Evolutionary conservation across 92 coral and sea anemone species (phyloP), one percentile per base, ranked within the genome.

Genomic region (Palythoa heliodiscus): DNA sequence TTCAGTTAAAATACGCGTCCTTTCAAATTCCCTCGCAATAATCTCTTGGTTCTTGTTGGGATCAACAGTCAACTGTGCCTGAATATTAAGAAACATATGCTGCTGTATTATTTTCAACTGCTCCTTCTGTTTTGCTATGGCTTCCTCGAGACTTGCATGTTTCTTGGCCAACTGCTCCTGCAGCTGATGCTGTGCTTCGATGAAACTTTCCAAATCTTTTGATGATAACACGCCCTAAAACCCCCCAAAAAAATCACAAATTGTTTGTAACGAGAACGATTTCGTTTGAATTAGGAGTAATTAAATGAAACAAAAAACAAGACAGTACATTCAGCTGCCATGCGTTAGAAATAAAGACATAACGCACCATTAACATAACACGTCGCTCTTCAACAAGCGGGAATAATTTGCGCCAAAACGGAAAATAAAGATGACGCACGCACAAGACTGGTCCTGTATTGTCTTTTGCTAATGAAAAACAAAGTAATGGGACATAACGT

Each of bases 11-110:
- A 80, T 70, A 68, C 87, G 87, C 50, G 92, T 90, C 54, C 87
- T 90, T 72, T 92, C 90, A 25, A 91, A 87, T 72, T 89, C 90
- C 47, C 90, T 90, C 3, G 92, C 86, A 54, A 93, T 92, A 5
- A 89, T 50, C 61, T 93, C 90, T 52, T 93, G 93, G 54, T 86
- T 88, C 82, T 87, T 92, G 48, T 76, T 83, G 11, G 95, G 92
- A 72, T 93, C 95, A 11, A 95, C 81, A 16, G 93, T 90, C 57
- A 92, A 76, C 88, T 95, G 98, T 4, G 98, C 93, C 70, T 95
- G 97, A n/a, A 95, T 88, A 78, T 95, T 95, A 16, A 94, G 92
- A 37, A 92, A 86, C 95, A 95, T 95, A 47, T 95, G 98, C 72
- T 91, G 95, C 73, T 95, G 98, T 70, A 95, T 93, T 12, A 88